phyloP scores from a whole-genome alignment of 2,113 vertebrate genomes.

The Oceanodroma tethys region DNA sequence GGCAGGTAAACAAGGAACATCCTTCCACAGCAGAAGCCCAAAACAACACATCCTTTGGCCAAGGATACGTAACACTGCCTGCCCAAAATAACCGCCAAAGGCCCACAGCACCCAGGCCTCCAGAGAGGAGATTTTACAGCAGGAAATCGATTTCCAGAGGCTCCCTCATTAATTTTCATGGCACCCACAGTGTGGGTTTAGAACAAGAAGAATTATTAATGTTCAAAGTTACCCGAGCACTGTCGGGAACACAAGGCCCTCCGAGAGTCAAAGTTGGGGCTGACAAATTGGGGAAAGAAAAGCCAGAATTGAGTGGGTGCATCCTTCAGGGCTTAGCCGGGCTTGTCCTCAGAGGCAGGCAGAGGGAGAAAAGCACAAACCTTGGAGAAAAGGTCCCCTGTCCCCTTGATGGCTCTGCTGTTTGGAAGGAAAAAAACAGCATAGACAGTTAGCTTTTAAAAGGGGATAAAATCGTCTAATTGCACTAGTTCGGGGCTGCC shows the following conservation, averaged over 20 bases:
- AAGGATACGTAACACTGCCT: neutral
- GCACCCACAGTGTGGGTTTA: constrained; percentile 11
- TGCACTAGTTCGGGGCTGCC: neutral
- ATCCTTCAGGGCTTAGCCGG: neutral
- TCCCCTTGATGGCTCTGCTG: neutral
- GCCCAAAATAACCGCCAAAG: neutral
- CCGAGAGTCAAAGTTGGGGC: neutral
- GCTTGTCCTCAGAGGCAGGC: neutral
- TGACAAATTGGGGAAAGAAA: neutral
- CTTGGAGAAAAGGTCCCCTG: neutral
- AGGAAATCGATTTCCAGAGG: constrained; percentile 60
- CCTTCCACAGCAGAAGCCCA: neutral
- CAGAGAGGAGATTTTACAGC: constrained; percentile 15
- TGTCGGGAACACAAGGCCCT: neutral
- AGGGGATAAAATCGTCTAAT: neutral
- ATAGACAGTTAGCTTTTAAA: neutral
- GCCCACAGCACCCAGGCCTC: neutral
- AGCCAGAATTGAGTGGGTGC: neutral
- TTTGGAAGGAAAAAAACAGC: neutral
- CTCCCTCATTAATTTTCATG: constrained; percentile 68
- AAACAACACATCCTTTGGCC: neutral
- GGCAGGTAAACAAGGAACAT: neutral
- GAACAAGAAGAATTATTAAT: constrained; percentile 70
- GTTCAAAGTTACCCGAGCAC: constrained; percentile 14
- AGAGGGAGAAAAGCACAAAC: neutral